Evolutionary conservation across 92 coral and sea anemone genomes (phyloP), one percentile per base, ranked within the genome.

Genomic region (Palythoa grandis): DNA sequence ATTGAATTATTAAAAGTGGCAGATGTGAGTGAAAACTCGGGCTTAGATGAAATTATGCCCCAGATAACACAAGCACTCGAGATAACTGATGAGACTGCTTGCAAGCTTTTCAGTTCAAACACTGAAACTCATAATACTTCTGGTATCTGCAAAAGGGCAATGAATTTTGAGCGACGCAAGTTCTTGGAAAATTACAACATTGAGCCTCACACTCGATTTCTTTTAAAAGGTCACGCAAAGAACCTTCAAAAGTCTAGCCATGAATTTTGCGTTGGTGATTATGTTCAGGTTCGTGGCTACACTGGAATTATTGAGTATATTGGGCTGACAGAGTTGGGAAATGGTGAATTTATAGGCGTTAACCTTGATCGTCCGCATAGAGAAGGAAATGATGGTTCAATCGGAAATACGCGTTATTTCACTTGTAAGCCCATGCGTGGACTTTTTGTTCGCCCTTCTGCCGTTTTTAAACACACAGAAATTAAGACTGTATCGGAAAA

Each of bases 231-330:
- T 43, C 50, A 43, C 50, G 6, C 9, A 43, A 43, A 43, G 50
- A 15, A 15, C 29, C 25, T 12, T 10, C 24, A 19, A 19, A 29
- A 37, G 20, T 4, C 29, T 56, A 14, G 15, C 50, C 16, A 17
- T n/a, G 29, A 29, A 20, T 79, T 90, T 50, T 75, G 75, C 10
- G 54, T 77, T 13, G 97, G 93, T 4, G 89, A 90, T 24, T 61
- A 92, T 25, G 95, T 92, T 14, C 97, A 94, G 73, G 95, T 92
- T 6, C 87, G 88, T 1, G 97, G 97, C 12, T 92, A 93, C 71
- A 84, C 90, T 3, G 97, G 97, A n/a, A 90, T 87, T 25, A 84
- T 94, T 15, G 88, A 82, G 84, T 94, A 77, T 78, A 60, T 88
- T 40, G 97, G 95, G 19, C n/a, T 83, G 14, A 88, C 84, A 15